Conservation (phyloP, 2,113 vertebrate species). For the Cardinalis cardinalis region DNA sequence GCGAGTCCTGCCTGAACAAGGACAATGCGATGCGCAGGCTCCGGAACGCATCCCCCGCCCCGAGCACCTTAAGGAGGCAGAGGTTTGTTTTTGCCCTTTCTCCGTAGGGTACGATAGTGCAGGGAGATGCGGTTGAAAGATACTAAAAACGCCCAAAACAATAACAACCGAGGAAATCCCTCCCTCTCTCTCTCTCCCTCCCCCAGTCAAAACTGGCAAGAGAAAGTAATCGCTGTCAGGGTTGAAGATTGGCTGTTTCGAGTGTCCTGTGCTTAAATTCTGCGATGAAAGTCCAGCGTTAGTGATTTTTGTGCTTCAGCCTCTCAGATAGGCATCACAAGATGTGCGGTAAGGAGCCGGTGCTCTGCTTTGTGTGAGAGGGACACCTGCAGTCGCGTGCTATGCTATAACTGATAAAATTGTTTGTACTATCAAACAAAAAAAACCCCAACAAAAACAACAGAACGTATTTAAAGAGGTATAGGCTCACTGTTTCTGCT, state of each 20-base stretch:
- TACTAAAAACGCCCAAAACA: background rate
- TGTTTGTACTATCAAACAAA: background rate
- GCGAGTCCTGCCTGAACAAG: background rate
- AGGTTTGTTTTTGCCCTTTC: background rate
- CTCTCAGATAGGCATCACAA: background rate
- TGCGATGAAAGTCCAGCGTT: accelerated
- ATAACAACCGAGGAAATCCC: background rate
- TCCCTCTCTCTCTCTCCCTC: accelerated
- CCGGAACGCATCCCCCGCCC: background rate
- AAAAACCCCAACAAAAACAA: background rate
- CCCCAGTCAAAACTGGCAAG: background rate
- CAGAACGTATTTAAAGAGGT: background rate
- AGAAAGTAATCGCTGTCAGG: background rate
- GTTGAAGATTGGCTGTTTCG: background rate
- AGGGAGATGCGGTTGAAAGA: background rate
- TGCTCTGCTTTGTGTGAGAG: background rate
- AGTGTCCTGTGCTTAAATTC: background rate
- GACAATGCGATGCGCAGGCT: background rate
- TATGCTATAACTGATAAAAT: background rate
- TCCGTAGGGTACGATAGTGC: accelerated
- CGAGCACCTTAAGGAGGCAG: background rate
- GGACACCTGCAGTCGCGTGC: background rate
- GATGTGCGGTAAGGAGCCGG: background rate
- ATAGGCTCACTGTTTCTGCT: background rate
- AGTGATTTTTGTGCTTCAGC: background rate